Percentiles rank a stretch among this genome's conserved stretches.
phyloP scores from a whole-genome alignment of 1,140 invertebrate genomes.

The Globodera ellingtonae region DNA sequence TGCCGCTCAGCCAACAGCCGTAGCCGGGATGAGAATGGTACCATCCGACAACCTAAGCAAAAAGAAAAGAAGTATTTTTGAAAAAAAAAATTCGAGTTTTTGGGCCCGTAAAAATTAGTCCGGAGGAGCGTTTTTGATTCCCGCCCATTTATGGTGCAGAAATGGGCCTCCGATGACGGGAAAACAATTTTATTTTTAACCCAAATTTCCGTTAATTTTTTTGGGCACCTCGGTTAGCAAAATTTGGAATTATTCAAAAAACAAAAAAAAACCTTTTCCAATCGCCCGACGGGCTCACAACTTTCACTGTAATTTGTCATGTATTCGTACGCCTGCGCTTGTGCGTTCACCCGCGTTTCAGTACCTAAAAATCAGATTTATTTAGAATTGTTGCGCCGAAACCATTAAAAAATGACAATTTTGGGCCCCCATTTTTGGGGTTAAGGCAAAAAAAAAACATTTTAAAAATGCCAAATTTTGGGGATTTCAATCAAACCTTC shows the following conservation, averaged over 20 bases:
- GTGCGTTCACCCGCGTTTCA: slow-evolving; percentile 97
- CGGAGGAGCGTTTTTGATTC: no score
- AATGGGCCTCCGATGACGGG: no score
- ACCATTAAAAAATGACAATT: background rate
- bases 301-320: slow-evolving; percentile 98
- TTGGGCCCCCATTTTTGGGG: no score
- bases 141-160: no score
- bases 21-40: slow-evolving; percentile 97
- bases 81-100: background rate
- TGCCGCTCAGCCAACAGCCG: slow-evolving; percentile 98
- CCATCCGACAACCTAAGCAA: slow-evolving; percentile 83
- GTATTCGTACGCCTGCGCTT: slow-evolving; percentile 98
- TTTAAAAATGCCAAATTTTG: background rate
- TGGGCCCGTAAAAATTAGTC: no score
- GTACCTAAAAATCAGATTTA: slow-evolving; percentile 51
- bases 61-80: no score
- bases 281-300: slow-evolving; percentile 80
- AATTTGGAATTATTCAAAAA: background rate
- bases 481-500: slow-evolving; percentile 73
- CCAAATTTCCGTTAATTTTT: no score
- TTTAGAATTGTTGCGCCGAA: slow-evolving; percentile 2
- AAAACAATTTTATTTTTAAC: no score
- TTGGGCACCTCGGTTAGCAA: no score
- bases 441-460: background rate
- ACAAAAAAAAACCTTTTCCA: slow-evolving; percentile 55